These are phyloP conservation scores for Ischnura elegans DNA, from an alignment of 2,888 invertebrate genomes.

Conservation along the genomic window DNA sequence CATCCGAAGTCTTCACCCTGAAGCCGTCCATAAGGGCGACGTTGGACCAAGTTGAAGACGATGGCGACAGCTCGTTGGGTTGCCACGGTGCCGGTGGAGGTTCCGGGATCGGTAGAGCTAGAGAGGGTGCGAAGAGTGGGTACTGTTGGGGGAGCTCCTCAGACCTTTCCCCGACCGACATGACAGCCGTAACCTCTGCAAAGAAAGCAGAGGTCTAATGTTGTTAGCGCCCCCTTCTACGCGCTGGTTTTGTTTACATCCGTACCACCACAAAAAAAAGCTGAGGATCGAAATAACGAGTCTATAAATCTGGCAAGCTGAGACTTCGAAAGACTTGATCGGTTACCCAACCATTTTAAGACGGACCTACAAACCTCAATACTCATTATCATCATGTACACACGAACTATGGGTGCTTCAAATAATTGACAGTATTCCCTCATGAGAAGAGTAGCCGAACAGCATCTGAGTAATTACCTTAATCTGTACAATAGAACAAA, in stretches of 20 bases:
- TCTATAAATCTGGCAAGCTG: neutral
- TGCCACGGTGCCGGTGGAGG: slow-evolving; percentile 10
- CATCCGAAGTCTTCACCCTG: neutral
- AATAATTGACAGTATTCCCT: neutral
- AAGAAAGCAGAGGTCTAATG: slow-evolving; percentile 65
- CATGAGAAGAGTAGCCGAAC: neutral
- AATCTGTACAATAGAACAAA: neutral
- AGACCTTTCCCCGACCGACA: slow-evolving; percentile 16
- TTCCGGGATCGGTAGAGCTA: slow-evolving; percentile 30
- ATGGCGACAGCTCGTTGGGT: slow-evolving; percentile 23
- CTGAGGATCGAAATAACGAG: neutral
- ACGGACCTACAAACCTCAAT: neutral
- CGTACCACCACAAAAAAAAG: neutral
- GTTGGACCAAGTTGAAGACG: slow-evolving; percentile 36
- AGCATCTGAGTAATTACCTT: neutral
- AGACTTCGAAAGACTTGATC: neutral
- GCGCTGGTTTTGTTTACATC: neutral
- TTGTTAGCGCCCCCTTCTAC: slow-evolving; percentile 56
- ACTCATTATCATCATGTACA: neutral
- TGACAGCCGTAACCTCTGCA: slow-evolving; percentile 49
- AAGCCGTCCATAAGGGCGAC: neutral
- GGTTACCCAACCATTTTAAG: neutral
- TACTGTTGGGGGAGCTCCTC: slow-evolving; percentile 43
- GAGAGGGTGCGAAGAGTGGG: slow-evolving; percentile 43
- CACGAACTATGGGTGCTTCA: neutral